Evolutionary conservation across 2,888 invertebrate species (phyloP).

Genomic region (Acanthosoma haemorrhoidale): DNA sequence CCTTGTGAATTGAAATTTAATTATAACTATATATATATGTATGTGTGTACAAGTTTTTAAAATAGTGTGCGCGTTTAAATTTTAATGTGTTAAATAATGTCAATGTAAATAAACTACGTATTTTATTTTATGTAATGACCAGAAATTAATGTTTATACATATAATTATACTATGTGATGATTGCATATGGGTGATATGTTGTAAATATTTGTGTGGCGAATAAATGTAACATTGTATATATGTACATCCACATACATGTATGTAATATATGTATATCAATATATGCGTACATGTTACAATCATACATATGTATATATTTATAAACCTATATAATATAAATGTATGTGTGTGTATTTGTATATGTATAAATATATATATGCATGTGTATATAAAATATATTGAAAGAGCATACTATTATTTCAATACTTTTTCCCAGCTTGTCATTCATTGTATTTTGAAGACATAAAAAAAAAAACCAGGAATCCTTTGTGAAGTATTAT

Average conservation of each 20-base stretch:
- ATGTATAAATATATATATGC: not conserved
- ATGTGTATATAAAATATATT: no score
- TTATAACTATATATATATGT: not conserved
- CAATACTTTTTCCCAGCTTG: no score
- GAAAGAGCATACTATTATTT: no score
- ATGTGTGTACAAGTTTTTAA: not conserved
- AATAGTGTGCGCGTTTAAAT: not conserved
- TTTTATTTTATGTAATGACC: constrained; percentile 31
- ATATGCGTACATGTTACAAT: not conserved
- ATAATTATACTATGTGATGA: constrained; percentile 37
- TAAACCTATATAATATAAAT: no score
- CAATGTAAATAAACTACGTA: constrained; percentile 26
- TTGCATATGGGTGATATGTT: constrained; percentile 38
- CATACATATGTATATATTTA: not conserved
- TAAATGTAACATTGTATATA: constrained; percentile 32
- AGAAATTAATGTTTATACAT: constrained; percentile 23
- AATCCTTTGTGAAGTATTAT: no score
- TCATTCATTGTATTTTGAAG: no score
- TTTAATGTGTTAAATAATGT: not conserved
- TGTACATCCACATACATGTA: not conserved
- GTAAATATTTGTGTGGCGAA: constrained; percentile 25
- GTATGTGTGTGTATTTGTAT: constrained; percentile 4
- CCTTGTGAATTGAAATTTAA: not conserved
- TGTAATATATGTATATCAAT: not conserved
- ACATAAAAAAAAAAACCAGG: no score